Conservation (phyloP, 2,888 invertebrate genomes). For the Nyleta sp. region DNA sequence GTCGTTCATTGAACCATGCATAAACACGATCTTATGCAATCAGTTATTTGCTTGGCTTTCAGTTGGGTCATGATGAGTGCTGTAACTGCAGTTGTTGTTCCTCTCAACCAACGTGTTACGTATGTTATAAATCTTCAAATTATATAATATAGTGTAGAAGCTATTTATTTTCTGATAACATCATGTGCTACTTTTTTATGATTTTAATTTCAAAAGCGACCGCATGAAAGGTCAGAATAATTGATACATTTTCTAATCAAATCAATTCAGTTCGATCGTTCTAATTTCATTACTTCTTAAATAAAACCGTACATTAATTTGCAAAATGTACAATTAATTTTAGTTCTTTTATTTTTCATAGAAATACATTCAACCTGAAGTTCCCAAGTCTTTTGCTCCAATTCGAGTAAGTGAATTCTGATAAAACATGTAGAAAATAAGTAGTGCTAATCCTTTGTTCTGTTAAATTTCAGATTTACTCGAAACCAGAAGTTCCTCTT, state of each 20-base stretch:
- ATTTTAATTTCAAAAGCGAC: neutral
- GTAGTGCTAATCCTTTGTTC: neutral
- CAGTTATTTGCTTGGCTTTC: slow-evolving; percentile 60
- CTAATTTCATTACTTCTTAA: neutral
- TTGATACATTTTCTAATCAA: slow-evolving; percentile 9
- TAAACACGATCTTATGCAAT: slow-evolving; percentile 58
- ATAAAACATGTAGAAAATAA: no score
- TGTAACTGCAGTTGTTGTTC: slow-evolving; percentile 52
- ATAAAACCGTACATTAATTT: no score
- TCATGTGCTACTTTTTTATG: slow-evolving; percentile 30
- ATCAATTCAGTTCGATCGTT: slow-evolving; percentile 5
- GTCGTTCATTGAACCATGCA: slow-evolving; percentile 59
- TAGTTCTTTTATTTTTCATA: slow-evolving; percentile 3
- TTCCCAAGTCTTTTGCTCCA: slow-evolving; percentile 38
- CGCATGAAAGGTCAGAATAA: slow-evolving; percentile 2
- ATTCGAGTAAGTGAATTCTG: slow-evolving; percentile 58
- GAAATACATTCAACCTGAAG: slow-evolving; percentile 43
- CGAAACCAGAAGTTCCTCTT: slow-evolving; percentile 81
- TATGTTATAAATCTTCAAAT: slow-evolving; percentile 59
- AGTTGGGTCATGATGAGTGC: slow-evolving; percentile 61
- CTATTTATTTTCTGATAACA: slow-evolving; percentile 35
- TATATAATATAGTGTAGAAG: slow-evolving; percentile 43
- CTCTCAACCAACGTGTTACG: slow-evolving; percentile 52
- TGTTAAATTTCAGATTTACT: slow-evolving; percentile 75
- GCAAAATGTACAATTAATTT: no score